Base-by-base conservation (phyloP, 2,113 vertebrate species). In the Suncus etruscus region DNA sequence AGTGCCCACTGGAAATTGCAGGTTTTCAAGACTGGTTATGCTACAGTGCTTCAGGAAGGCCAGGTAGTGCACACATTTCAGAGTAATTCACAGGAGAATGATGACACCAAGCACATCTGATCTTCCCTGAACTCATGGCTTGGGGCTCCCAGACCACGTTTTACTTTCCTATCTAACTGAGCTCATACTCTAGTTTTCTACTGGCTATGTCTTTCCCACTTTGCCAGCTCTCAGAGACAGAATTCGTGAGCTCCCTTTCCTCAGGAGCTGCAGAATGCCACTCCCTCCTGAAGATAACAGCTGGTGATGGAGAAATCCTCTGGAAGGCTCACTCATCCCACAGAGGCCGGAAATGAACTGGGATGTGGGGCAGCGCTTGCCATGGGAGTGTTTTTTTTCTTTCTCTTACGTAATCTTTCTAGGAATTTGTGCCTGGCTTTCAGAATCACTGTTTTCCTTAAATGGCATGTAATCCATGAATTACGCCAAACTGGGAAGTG, bases 281-380 rank as follows among this genome's bases (percentile, higher is more conserved):
- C 83, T 89, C 74, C 87, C 48, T 89, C 89, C 77, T 79, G 90
- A 93, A 76, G 54, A 79, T 76, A 87, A 91, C 91, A 95, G 87
- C 91, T 95, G 92, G 89, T 86, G 72, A 89, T 89, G 92, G 18
- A 87, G 79, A 91, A 93, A 90, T 91, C 76, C 86, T 83, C 73
- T 65, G 93, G 83, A 89, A 91, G 92, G 87, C 54, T 87, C 78
- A 84, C 74, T 89, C 85, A 94, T 69, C 76, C 85, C 76, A 47
- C 83, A 88, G 86, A 87, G 66, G 32, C 48, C 31, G 72, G 75
- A 16, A 63, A 25, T 39, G 47, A 86, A 84, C 51, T 32, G 54
- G 82, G 61, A 84, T 75, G 50, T 74, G 87, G 39, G 61, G 47
- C 73, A 39, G 11, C 32, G 50, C 78, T 47, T 85, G 66, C 92